Conservation (phyloP, 2,113 vertebrate genomes). For the Microcebus tavaratra region DNA sequence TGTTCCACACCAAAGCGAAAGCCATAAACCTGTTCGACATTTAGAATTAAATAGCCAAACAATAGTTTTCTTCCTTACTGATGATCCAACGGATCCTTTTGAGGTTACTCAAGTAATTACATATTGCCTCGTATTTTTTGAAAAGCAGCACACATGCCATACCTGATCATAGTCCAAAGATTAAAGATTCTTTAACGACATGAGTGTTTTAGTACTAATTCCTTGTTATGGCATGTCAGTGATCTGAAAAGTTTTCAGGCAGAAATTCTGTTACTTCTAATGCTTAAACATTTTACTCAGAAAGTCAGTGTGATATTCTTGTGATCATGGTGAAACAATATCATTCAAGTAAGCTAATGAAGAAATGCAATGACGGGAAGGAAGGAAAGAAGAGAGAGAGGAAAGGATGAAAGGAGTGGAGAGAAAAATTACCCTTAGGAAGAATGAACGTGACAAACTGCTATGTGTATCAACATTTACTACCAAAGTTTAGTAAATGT, state of each 20-base stretch:
- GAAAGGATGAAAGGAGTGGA: background rate
- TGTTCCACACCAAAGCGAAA: background rate
- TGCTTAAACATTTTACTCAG: background rate
- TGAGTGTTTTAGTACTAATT: background rate
- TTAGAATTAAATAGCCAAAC: slow-evolving; percentile 20
- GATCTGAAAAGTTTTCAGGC: background rate
- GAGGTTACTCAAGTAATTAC: slow-evolving; percentile 21
- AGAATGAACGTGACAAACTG: background rate
- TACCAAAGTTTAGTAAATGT: background rate
- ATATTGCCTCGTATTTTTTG: background rate
- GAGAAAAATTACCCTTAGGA: background rate
- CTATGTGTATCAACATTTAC: background rate
- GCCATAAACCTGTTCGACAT: background rate
- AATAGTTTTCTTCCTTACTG: background rate
- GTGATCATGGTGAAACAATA: background rate
- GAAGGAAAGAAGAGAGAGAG: background rate
- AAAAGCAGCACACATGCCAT: background rate
- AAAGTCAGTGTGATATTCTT: background rate
- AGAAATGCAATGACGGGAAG: background rate
- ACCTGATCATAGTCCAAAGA: background rate
- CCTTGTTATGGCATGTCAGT: background rate
- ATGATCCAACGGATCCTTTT: background rate
- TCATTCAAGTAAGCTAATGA: background rate
- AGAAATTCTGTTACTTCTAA: background rate
- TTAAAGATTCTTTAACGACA: background rate